Conservation (phyloP, 2,888 invertebrate genomes). For the Ornithoptera alexandrae region DNA sequence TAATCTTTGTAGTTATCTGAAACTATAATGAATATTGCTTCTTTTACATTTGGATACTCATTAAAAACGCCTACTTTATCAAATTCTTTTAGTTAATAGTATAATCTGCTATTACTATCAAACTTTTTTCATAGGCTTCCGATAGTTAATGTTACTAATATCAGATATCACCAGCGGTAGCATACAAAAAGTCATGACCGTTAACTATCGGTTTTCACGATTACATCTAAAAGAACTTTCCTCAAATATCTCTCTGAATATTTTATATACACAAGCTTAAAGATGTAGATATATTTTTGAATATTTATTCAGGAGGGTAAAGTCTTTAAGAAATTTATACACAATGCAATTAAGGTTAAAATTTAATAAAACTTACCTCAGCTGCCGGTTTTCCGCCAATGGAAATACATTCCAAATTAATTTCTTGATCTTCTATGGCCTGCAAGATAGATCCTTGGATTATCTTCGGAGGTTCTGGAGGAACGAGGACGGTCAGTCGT, state of each 20-base stretch:
- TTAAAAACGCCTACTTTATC: conserved; percentile 3
- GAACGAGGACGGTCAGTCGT: conserved; percentile 90
- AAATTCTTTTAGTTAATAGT: background rate
- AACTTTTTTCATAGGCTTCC: background rate
- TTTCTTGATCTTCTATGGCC: conserved; percentile 94
- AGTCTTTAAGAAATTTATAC: too few relatives aligned
- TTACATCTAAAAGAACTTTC: too few relatives aligned
- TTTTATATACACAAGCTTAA: too few relatives aligned
- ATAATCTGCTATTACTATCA: background rate
- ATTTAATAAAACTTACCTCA: conserved; percentile 79
- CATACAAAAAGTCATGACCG: too few relatives aligned
- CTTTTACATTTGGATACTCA: conserved; percentile 7
- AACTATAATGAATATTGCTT: conserved; percentile 6
- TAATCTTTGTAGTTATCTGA: conserved; percentile 8
- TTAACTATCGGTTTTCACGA: too few relatives aligned
- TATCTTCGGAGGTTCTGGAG: conserved; percentile 93
- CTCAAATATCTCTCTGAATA: too few relatives aligned
- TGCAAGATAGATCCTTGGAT: conserved; percentile 88
- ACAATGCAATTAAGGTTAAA: background rate
- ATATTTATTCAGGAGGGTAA: too few relatives aligned
- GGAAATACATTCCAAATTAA: conserved; percentile 94
- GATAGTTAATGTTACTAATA: too few relatives aligned
- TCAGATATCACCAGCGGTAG: too few relatives aligned
- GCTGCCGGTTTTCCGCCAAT: conserved; percentile 95
- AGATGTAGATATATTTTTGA: too few relatives aligned